Percentiles rank a stretch among this genome's conserved stretches.
Conservation (phyloP, 1,140 invertebrate genomes). For the Sesamia nonagrioides region DNA sequence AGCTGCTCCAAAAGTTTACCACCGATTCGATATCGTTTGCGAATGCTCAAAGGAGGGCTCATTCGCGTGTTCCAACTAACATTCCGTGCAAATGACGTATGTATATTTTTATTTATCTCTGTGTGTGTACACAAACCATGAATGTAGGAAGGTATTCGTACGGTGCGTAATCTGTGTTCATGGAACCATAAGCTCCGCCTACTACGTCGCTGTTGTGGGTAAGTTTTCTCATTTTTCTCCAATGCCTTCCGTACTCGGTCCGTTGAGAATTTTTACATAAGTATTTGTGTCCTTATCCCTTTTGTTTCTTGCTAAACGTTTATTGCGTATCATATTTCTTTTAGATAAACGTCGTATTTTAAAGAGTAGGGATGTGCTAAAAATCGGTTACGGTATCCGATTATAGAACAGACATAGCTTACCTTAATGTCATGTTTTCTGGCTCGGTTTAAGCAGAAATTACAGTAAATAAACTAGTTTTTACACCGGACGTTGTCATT, state of each 20-base stretch:
- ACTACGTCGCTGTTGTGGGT: background rate
- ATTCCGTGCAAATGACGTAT: slow-evolving; percentile 18
- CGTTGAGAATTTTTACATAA: slow-evolving; percentile 34
- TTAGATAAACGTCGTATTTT: slow-evolving; percentile 22
- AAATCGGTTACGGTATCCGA: slow-evolving; percentile 15
- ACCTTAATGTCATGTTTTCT: slow-evolving; percentile 8
- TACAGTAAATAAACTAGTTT: background rate
- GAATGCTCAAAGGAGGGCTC: background rate
- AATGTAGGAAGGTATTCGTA: slow-evolving; percentile 1
- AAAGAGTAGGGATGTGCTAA: slow-evolving; percentile 4
- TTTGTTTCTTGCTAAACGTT: slow-evolving; percentile 29
- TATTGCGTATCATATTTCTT: slow-evolving; percentile 43
- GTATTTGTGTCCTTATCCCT: slow-evolving; percentile 18
- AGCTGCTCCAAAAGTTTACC: no score
- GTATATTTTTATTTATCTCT: background rate
- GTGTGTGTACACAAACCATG: slow-evolving; percentile 13
- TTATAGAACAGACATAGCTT: slow-evolving; percentile 20
- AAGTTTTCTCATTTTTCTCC: slow-evolving; percentile 29
- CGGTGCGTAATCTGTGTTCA: slow-evolving; percentile 18
- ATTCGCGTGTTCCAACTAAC: slow-evolving; percentile 6
- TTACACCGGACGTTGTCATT: background rate
- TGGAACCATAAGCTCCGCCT: background rate
- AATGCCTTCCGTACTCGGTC: slow-evolving; percentile 19
- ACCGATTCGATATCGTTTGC: no score
- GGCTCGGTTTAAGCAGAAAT: slow-evolving; percentile 5